A percentile compares a stretch with the other conserved stretches of the same genome.
These are phyloP conservation scores for Tipula confusa DNA, from an alignment of 2,888 invertebrate species.

Conservation along the genomic window DNA sequence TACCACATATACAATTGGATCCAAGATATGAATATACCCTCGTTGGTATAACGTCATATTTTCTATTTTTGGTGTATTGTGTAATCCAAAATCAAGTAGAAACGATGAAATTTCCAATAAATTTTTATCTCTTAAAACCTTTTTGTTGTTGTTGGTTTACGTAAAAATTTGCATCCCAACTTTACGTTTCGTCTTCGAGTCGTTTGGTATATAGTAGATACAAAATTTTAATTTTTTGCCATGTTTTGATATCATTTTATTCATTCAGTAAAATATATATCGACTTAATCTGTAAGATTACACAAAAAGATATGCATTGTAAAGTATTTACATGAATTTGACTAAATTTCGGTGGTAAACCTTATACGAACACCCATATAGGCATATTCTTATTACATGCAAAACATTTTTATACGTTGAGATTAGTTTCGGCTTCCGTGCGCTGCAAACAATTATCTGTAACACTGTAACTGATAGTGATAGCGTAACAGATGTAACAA, in stretches of 20 bases:
- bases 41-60: neutral
- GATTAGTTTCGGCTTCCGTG: no score
- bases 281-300: neutral
- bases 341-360: no score
- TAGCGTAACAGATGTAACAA: no score
- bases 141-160: neutral
- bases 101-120: neutral
- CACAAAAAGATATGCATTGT: neutral
- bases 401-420: no score
- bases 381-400: no score
- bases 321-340: neutral
- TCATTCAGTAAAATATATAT: neutral
- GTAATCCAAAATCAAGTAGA: neutral
- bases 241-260: neutral
- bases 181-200: neutral
- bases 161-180: neutral
- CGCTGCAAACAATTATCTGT: no score
- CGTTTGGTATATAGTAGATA: no score
- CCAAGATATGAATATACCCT: neutral
- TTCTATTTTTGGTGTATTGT: neutral
- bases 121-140: neutral
- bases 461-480: no score
- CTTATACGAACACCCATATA: no score
- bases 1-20: neutral
- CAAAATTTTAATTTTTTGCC: neutral